Conservation (phyloP, 2,797 vertebrate genomes). For the Ctenopoma multispine region DNA sequence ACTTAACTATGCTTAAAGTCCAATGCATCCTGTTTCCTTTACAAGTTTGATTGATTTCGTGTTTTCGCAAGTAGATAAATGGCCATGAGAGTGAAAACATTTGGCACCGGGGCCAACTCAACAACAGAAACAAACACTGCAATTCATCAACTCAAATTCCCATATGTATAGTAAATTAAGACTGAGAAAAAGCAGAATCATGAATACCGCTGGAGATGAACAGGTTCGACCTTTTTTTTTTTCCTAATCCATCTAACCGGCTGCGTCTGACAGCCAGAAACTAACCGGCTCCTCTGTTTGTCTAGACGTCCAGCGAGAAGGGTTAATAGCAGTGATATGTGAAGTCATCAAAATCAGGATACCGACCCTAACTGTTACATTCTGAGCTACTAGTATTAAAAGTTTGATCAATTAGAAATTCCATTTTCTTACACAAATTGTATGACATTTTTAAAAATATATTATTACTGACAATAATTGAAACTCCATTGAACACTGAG, state of each 20-base stretch:
- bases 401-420: background rate
- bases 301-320: background rate
- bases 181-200: background rate
- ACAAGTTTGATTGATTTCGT: conserved; percentile 2
- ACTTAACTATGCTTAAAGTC: background rate
- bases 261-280: too few species aligned
- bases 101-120: background rate
- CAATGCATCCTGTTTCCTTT: conserved; percentile 9
- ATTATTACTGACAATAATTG: background rate
- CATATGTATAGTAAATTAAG: conserved; percentile 10
- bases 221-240: background rate
- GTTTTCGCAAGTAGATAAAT: conserved; percentile 12
- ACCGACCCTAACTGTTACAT: too few species aligned
- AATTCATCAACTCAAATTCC: background rate
- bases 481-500: background rate
- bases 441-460: too few species aligned
- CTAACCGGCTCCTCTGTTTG: background rate
- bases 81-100: background rate
- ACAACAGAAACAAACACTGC: background rate
- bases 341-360: too few species aligned
- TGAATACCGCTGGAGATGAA: background rate
- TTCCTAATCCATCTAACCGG: background rate
- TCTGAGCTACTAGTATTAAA: too few species aligned
- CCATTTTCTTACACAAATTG: background rate
- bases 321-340: background rate